Base-by-base conservation (phyloP, 2,797 vertebrate species). In the Arnoldichthys spilopterus region DNA sequence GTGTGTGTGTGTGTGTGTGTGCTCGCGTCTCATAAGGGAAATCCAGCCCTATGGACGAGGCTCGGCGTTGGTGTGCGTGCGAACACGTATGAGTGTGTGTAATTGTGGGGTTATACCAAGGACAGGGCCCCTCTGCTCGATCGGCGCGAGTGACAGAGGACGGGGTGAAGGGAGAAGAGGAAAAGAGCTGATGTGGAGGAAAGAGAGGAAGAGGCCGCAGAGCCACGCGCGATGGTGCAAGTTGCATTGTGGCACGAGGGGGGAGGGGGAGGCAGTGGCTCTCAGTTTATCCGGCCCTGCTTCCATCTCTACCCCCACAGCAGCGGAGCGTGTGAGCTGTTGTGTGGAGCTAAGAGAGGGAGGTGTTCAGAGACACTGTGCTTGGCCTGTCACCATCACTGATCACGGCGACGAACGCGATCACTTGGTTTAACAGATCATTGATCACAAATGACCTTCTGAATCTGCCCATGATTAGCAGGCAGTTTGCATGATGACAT, bases 251-350 rank as follows among this genome's bases (percentile, higher is more conserved):
- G 67, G 18, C 49, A 12, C 13, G 43, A 47, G 43, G 32, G 30
- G 71, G 78, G 40, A 24, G 62, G 45, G 79, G 66, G 71, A 51
- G 61, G 49, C 20, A 47, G 59, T 37, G 49, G 73, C 76, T 76
- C 58, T 78, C 69, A 28, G 62, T 76, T 67, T 76, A 66, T 53
- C 66, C 47, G 24, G 37, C 40, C 49, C 58, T 53, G 71, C 84
- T 84, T 81, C 74, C 81, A 80, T 72, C 75, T 69, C 66, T 82
- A 51, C 76, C 67, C 76, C 70, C 78, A 70, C 58, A 54, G 6
- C 58, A 54, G 6, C 16, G 64, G 58, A 75, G 74, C 61, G 63
- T 80, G 78, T 61, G 66, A 64, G 72, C 70, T 70, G 80, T 82
- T 77, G 71, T 85, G 79, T 83, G 47, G 53, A 79, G 74, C 61